These are phyloP conservation scores for Cyphomyrus discorhynchus DNA, from an alignment of 2,113 vertebrate genomes.

Conservation along the genomic window DNA sequence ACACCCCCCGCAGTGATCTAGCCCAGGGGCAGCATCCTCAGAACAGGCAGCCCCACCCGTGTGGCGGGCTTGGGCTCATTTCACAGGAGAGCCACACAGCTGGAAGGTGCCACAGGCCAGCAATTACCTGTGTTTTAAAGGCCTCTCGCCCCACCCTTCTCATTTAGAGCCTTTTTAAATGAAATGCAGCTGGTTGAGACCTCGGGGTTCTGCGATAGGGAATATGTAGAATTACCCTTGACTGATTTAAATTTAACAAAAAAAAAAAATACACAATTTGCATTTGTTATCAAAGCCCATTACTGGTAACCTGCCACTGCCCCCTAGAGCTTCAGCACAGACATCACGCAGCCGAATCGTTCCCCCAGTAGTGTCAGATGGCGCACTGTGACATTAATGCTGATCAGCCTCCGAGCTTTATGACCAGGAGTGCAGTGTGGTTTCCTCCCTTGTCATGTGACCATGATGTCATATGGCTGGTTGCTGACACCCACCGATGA, in stretches of 20 bases:
- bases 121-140: neutral
- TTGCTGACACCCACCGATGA: neutral
- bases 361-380: neutral
- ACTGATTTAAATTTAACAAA: neutral
- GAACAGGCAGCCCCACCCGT: neutral
- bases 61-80: neutral
- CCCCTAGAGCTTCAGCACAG: neutral
- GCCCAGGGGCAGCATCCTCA: neutral
- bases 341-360: neutral
- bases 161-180: neutral
- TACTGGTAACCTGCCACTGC: neutral
- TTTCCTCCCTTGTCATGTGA: neutral
- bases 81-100: neutral
- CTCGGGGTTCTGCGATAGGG: conserved; percentile 31
- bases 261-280: neutral
- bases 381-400: neutral
- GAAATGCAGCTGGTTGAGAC: neutral
- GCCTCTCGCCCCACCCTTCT: neutral
- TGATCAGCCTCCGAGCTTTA: neutral
- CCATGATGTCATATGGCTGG: neutral
- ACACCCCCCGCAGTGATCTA: neutral
- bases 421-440: neutral
- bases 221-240: conserved; percentile 40
- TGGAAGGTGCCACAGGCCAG: neutral
- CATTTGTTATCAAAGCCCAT: neutral